Evolutionary conservation across 2,113 vertebrate genomes (phyloP).

Genomic region (Octodon degus): DNA sequence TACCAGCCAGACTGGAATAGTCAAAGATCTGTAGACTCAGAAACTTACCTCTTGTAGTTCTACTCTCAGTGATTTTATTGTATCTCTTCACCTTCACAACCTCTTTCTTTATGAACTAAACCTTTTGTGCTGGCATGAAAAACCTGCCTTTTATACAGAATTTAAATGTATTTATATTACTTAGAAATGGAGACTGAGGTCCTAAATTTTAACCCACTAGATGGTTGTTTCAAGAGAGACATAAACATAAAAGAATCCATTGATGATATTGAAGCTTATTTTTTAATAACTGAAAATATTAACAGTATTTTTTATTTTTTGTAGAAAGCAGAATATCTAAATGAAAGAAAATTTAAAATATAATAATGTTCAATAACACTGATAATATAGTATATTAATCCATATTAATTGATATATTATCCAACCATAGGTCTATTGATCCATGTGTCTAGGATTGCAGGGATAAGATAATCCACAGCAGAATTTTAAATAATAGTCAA

Average conservation of each 20-base stretch:
- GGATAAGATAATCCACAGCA: neutral
- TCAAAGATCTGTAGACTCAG: neutral
- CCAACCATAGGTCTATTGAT: neutral
- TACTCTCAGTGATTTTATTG: neutral
- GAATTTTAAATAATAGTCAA: neutral
- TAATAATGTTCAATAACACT: neutral
- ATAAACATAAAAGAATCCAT: neutral
- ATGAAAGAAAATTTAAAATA: neutral
- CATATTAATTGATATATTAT: no score
- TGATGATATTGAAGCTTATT: neutral
- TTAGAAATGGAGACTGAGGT: neutral
- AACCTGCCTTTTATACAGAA: neutral
- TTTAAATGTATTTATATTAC: neutral
- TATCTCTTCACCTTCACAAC: neutral
- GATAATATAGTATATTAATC: neutral
- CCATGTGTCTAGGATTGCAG: neutral
- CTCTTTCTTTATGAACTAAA: constrained; percentile 36
- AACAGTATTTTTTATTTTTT: neutral
- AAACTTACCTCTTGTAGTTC: neutral
- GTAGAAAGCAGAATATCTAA: neutral
- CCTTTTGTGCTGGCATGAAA: constrained; percentile 31
- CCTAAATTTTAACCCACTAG: neutral
- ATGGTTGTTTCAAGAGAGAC: neutral
- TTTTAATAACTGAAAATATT: constrained; percentile 5
- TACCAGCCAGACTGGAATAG: neutral